Percentiles rank a stretch among this genome's conserved stretches.
Conservation (phyloP, 2,797 vertebrate genomes). For the Astyanax mexicanus region DNA sequence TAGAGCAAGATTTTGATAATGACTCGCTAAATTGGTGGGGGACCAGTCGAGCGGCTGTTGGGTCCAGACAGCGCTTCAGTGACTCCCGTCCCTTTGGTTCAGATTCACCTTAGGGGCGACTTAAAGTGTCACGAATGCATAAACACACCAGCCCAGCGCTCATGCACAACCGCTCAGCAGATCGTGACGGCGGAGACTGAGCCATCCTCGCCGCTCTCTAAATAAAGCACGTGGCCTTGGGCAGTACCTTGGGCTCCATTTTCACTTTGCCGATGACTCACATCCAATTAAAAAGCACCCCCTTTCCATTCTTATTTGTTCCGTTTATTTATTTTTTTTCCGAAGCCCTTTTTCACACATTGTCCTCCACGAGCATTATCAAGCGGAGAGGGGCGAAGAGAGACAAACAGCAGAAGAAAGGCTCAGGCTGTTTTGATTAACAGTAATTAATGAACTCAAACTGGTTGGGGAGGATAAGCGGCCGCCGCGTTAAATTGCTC, state of each 20-base stretch:
- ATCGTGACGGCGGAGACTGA: neutral
- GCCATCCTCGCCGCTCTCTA: neutral
- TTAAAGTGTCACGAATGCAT: slow-evolving; percentile 9
- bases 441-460: slow-evolving; percentile 27
- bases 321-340: slow-evolving; percentile 15
- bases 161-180: neutral
- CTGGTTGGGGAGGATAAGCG: slow-evolving; percentile 24
- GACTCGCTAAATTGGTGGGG: slow-evolving; percentile 6
- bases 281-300: slow-evolving; percentile 14
- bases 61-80: neutral
- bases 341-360: neutral
- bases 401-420: slow-evolving; percentile 25
- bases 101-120: neutral
- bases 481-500: slow-evolving; percentile 6
- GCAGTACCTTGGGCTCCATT: slow-evolving; percentile 13
- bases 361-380: neutral
- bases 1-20: neutral
- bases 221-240: slow-evolving; percentile 16
- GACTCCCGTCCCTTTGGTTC: slow-evolving; percentile 7
- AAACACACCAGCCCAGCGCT: neutral
- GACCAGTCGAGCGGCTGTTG: neutral
- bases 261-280: slow-evolving; percentile 20
- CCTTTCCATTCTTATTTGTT: slow-evolving; percentile 6
- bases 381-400: neutral
- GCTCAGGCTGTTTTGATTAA: slow-evolving; percentile 11